Conservation (phyloP, 2,113 vertebrate genomes). For the Charina bottae region DNA sequence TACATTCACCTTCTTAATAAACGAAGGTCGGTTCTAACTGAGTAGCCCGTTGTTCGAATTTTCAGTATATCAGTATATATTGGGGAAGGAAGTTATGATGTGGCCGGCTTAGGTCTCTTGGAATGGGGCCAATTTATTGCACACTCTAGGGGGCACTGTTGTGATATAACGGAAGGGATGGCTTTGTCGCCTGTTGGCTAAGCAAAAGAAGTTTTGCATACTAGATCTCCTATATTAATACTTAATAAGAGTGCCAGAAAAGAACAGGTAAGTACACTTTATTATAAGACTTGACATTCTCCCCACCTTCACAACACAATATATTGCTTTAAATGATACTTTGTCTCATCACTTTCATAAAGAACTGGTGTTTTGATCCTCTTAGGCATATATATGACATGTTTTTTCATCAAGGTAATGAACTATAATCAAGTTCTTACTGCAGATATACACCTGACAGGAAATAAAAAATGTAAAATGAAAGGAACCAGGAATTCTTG, state of each 20-base stretch:
- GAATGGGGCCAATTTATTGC: too few relatives aligned
- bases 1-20: too few relatives aligned
- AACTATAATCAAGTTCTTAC: constrained; percentile 57
- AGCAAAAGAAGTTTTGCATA: too few relatives aligned
- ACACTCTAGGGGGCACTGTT: not conserved
- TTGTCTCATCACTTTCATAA: constrained; percentile 4
- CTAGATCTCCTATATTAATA: not conserved
- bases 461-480: not conserved
- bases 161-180: not conserved
- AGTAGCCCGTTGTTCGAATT: too few relatives aligned
- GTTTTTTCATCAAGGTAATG: constrained; percentile 54
- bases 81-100: too few relatives aligned
- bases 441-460: constrained; percentile 37
- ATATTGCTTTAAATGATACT: not conserved
- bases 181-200: not conserved
- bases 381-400: constrained; percentile 25
- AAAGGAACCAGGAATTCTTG: not conserved
- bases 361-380: constrained; percentile 15
- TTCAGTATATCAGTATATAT: too few relatives aligned
- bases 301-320: not conserved
- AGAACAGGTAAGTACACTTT: not conserved
- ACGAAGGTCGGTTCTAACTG: too few relatives aligned
- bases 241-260: not conserved
- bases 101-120: too few relatives aligned
- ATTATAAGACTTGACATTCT: not conserved